Evolutionary conservation across 1,140 invertebrate species (phyloP).

Genomic region (Ceratosolen solmsi): DNA sequence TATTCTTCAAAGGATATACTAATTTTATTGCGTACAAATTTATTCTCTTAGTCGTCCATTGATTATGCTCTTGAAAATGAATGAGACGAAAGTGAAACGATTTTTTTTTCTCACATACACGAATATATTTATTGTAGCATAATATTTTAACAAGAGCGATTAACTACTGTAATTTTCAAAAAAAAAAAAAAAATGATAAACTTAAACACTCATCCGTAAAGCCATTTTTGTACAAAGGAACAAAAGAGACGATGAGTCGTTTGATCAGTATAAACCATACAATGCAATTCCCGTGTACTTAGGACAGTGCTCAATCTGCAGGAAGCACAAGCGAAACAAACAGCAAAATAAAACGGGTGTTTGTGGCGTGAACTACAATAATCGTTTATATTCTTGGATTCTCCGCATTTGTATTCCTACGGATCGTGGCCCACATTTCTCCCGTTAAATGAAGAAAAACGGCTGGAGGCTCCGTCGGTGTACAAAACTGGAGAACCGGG

Average conservation of each 20-base stretch:
- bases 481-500: not conserved
- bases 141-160: too few species aligned
- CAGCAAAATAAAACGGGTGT: not conserved
- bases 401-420: constrained; percentile 3
- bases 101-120: too few species aligned
- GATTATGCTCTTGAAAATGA: too few species aligned
- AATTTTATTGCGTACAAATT: too few species aligned
- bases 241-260: not conserved
- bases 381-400: constrained; percentile 9
- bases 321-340: not conserved
- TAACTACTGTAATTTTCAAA: too few species aligned
- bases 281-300: not conserved
- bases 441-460: constrained; percentile 33
- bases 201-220: not conserved
- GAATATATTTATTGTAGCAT: too few species aligned
- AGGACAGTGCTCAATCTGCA: not conserved
- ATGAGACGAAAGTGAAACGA: too few species aligned
- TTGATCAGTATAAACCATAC: not conserved
- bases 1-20: too few species aligned
- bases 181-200: too few species aligned
- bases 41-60: too few species aligned
- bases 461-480: not conserved
- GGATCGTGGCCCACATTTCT: not conserved
- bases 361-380: constrained; percentile 19
- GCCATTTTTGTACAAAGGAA: not conserved